Conservation (phyloP, 2,797 vertebrate species). For the Apodemus agrarius region DNA sequence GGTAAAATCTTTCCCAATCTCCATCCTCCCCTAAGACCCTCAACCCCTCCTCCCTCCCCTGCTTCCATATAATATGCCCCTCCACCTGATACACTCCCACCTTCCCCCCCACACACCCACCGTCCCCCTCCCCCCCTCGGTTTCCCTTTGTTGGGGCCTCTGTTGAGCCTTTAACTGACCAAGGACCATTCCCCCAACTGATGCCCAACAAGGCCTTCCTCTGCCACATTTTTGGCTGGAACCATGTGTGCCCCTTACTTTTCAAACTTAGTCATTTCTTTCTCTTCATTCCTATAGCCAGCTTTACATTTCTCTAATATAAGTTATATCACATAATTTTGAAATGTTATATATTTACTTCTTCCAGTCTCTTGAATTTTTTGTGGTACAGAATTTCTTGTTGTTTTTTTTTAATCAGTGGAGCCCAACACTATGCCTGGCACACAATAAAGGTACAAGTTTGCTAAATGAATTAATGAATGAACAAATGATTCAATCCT, state of each 20-base stretch:
- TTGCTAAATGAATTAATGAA: constrained; percentile 30
- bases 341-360: not conserved
- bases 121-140: too few relatives aligned
- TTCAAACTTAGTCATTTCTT: constrained; percentile 26
- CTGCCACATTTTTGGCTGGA: too few relatives aligned
- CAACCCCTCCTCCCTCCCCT: too few relatives aligned
- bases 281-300: constrained; percentile 17
- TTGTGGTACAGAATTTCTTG: not conserved
- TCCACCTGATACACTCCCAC: too few relatives aligned
- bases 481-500: constrained; percentile 14
- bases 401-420: not conserved
- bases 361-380: not conserved
- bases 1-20: too few relatives aligned
- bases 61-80: too few relatives aligned
- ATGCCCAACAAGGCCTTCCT: too few relatives aligned
- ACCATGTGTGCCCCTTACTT: not conserved
- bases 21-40: too few relatives aligned
- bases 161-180: too few relatives aligned
- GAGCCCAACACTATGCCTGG: not conserved
- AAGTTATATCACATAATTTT: constrained; percentile 8
- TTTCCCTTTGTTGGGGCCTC: too few relatives aligned
- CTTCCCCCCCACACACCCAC: too few relatives aligned
- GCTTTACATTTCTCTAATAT: constrained; percentile 43
- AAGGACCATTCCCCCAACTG: too few relatives aligned
- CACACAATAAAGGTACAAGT: not conserved